These are phyloP conservation scores for Agonopterix alstromeriana DNA, from an alignment of 2,888 invertebrate species.

Conservation along the genomic window DNA sequence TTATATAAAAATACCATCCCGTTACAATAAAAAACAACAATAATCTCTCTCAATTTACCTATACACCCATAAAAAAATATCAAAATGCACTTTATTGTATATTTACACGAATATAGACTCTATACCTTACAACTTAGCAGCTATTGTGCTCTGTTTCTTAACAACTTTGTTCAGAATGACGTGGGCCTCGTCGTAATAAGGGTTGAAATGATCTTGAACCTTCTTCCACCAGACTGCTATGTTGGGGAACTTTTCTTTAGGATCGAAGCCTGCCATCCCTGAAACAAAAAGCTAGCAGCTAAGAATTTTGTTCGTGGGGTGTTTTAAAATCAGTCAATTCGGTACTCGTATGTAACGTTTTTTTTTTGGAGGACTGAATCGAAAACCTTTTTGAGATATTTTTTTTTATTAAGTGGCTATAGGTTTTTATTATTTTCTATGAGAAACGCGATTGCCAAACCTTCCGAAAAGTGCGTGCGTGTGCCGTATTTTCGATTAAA, in stretches of 20 bases:
- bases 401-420: no score
- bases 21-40: neutral
- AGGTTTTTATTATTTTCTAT: no score
- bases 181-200: constrained; percentile 81
- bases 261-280: constrained; percentile 84
- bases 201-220: constrained; percentile 77
- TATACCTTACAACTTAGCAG: constrained; percentile 29
- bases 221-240: constrained; percentile 80
- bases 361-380: no score
- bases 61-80: neutral
- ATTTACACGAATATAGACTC: neutral
- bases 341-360: no score
- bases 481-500: no score
- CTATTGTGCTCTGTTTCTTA: constrained; percentile 31
- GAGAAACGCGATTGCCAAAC: no score
- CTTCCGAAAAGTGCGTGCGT: no score
- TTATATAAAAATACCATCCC: neutral
- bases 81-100: neutral
- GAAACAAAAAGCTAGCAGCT: constrained; percentile 4
- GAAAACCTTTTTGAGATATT: no score
- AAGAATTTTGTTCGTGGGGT: neutral
- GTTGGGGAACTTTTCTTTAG: constrained; percentile 75
- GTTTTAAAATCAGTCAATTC: no score
- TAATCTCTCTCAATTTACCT: neutral
- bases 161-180: constrained; percentile 70